Base-by-base conservation (phyloP, 2,888 invertebrate species). In the Spisula solida region DNA sequence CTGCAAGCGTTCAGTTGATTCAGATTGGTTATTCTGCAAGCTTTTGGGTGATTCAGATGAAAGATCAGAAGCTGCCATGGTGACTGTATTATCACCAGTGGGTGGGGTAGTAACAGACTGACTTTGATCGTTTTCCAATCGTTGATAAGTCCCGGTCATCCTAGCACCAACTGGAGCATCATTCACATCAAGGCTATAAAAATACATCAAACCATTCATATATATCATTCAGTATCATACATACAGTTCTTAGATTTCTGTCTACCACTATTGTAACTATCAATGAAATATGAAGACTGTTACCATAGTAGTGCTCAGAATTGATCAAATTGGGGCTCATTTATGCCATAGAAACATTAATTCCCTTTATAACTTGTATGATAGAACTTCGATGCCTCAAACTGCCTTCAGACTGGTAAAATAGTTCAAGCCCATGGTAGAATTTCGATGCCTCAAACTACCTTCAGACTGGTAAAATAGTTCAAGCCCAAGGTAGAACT, bases 131-230 rank as follows among this genome's bases (percentile, higher is more conserved):
- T 82, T 75, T 47, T 92, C 93, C 78, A 95, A 55, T 25, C 91
- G 89, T 84, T 95, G 95, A 87, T 94, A 95, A 10, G 95, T 95
- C 78, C 95, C 94, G 25, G 94, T 91, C 94, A 95, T 93, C 87
- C 90, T 91, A 1, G 92, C 80, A 14, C 95, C 95, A 5, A 94
- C 92, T 10, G 91, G 93, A 34, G 88, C 88, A 34, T 92, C 87
- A 51, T 91, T 84, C 60, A 95, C 89, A 88, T 95, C 94, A 60
- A 95, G 86, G 29, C 95, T 95, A 90, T 86, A 92, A 89, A 41
- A 8, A 41, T 41, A 41, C 41, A 41, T 25, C 75, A 75, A 31
- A 75, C 75, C 75, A 75, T 75, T 75, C 34, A 5, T 0, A 66
- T 66, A 5, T 16, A 66, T 66, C n/a, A 75, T 31, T 34, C 34